These are phyloP conservation scores for Enteromius viviparus DNA, from an alignment of 2,797 vertebrate species.

Conservation along the genomic window DNA sequence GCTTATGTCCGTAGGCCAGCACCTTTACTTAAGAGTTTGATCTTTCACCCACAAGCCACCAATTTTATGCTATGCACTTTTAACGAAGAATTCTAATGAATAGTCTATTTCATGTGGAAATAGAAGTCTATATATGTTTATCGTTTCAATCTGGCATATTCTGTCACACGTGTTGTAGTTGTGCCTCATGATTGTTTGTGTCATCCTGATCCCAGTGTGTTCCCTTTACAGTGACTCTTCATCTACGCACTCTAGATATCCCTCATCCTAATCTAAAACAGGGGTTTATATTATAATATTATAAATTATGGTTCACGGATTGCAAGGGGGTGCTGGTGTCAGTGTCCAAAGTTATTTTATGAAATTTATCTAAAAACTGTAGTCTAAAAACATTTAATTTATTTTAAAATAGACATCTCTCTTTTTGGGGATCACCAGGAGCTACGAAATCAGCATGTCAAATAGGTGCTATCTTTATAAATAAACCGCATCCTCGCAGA, in stretches of 20 bases:
- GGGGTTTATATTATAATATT: background rate
- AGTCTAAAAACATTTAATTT: background rate
- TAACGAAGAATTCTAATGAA: background rate
- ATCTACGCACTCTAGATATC: slow-evolving; percentile 22
- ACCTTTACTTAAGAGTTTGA: slow-evolving; percentile 20
- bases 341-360: background rate
- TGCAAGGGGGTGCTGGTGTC: background rate
- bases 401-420: no score
- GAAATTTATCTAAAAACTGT: background rate
- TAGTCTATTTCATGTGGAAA: background rate
- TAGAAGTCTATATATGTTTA: background rate
- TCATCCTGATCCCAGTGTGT: slow-evolving; percentile 56
- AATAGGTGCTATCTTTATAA: no score
- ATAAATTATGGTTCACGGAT: background rate
- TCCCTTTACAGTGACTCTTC: slow-evolving; percentile 54
- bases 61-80: background rate
- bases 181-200: slow-evolving; percentile 54
- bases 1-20: background rate
- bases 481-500: no score
- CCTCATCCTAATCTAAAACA: background rate
- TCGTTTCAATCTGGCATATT: slow-evolving; percentile 25
- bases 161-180: slow-evolving; percentile 45
- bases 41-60: slow-evolving; percentile 2
- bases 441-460: no score
- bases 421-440: no score